phyloP scores from a whole-genome alignment of 2,888 invertebrate species.

The Sphaeridia pumilis region DNA sequence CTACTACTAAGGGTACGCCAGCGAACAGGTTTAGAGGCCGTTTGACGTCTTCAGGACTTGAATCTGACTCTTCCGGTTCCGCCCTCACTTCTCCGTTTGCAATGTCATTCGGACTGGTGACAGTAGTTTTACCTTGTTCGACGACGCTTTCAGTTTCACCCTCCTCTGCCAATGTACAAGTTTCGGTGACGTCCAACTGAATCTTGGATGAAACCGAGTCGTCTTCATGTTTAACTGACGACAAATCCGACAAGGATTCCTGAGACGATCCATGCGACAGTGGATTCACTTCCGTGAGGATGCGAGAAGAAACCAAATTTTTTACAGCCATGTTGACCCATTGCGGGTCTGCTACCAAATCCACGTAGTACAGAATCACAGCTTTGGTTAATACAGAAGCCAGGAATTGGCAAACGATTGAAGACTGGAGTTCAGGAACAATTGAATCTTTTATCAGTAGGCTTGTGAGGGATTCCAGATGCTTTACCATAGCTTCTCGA shows the following conservation, averaged over 20 bases:
- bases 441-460: conserved; percentile 27
- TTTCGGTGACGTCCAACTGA: not conserved
- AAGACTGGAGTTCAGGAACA: conserved; percentile 29
- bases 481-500: conserved; percentile 22
- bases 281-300: not conserved
- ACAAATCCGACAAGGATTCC: conserved; percentile 4
- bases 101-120: not conserved
- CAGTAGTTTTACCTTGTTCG: not conserved
- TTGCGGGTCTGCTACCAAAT: conserved; percentile 28
- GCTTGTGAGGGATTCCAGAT: conserved; percentile 26
- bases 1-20: not conserved
- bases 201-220: not conserved
- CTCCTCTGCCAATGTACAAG: not conserved
- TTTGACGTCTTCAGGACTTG: no score
- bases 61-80: not conserved
- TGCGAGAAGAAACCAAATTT: conserved; percentile 22
- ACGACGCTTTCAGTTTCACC: no score
- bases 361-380: conserved; percentile 31
- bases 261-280: conserved; percentile 6
- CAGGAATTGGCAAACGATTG: conserved; percentile 31
- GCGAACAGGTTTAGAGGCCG: not conserved
- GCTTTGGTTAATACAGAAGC: conserved; percentile 34
- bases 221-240: not conserved
- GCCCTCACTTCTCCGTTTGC: no score
- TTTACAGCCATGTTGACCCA: conserved; percentile 31